phyloP scores from a whole-genome alignment of 2,797 vertebrate species.

The Alca torda region DNA sequence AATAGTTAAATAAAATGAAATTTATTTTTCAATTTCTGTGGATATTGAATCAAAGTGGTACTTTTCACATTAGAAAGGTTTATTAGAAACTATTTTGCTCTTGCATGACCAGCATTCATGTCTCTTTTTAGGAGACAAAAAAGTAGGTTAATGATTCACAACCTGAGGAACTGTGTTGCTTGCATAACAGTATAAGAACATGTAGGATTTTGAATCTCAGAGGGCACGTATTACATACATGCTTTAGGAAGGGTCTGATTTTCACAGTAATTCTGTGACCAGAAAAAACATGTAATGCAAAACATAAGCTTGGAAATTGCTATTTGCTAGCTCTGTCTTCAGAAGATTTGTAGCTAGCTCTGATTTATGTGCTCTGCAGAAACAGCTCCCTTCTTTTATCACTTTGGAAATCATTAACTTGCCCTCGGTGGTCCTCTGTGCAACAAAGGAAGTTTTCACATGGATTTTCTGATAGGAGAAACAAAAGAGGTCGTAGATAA shows the following conservation, averaged over 20 bases:
- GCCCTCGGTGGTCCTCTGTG: constrained; percentile 8
- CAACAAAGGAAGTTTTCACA: constrained; percentile 54
- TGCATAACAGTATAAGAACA: background rate
- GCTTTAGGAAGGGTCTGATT: background rate
- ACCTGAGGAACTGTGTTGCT: background rate
- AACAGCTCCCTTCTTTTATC: constrained; percentile 51
- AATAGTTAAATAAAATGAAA: background rate
- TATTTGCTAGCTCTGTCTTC: constrained; percentile 53
- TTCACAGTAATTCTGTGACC: constrained; percentile 47
- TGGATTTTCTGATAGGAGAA: constrained; percentile 51
- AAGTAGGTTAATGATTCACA: constrained; percentile 53
- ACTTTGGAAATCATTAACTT: constrained; percentile 74
- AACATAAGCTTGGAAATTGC: constrained; percentile 60
- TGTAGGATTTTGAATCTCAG: background rate
- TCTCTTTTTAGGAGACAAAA: constrained; percentile 22
- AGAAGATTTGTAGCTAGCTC: constrained; percentile 51
- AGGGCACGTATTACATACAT: background rate
- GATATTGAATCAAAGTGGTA: background rate
- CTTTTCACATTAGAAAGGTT: background rate
- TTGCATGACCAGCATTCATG: background rate
- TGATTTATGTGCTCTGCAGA: constrained; percentile 58
- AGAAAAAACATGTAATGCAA: constrained; percentile 25
- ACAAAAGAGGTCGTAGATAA: constrained; percentile 57
- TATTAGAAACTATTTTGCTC: background rate
- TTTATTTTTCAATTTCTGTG: background rate